phyloP scores from a whole-genome alignment of 2,113 vertebrate species.

The Dolichotis patagonum region DNA sequence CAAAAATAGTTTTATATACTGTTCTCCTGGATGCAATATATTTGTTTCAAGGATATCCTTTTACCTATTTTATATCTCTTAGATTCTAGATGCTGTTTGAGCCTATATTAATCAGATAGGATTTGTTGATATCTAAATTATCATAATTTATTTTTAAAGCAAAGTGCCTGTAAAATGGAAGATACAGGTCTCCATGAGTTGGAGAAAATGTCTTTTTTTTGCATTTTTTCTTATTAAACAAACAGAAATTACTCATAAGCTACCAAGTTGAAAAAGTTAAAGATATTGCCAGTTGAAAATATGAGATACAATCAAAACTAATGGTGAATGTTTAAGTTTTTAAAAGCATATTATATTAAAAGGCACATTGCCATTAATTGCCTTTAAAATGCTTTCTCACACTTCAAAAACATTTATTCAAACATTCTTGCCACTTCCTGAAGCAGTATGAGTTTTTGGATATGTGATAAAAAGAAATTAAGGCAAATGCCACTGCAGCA shows the following conservation, averaged over 20 bases:
- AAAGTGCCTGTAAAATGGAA: background rate
- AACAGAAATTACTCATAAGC: background rate
- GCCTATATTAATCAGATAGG: background rate
- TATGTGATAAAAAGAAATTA: background rate
- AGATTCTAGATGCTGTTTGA: background rate
- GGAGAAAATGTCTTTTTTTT: background rate
- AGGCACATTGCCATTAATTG: background rate
- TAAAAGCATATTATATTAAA: background rate
- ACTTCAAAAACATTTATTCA: background rate
- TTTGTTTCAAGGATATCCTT: background rate
- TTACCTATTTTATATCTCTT: background rate
- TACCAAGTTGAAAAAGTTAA: background rate
- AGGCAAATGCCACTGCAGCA: background rate
- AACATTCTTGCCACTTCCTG: background rate
- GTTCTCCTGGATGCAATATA: background rate
- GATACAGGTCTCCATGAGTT: background rate
- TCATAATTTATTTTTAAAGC: conserved; percentile 25
- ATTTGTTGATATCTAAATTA: background rate
- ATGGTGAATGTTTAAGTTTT: background rate
- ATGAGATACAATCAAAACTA: background rate
- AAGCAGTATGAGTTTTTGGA: background rate
- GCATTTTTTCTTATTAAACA: background rate
- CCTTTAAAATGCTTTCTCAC: background rate
- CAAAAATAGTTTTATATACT: background rate
- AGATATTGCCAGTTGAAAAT: background rate